A percentile compares a stretch with the other conserved stretches of the same genome.
Conservation (phyloP, 2,888 invertebrate genomes). For the Monochamus alternatus region DNA sequence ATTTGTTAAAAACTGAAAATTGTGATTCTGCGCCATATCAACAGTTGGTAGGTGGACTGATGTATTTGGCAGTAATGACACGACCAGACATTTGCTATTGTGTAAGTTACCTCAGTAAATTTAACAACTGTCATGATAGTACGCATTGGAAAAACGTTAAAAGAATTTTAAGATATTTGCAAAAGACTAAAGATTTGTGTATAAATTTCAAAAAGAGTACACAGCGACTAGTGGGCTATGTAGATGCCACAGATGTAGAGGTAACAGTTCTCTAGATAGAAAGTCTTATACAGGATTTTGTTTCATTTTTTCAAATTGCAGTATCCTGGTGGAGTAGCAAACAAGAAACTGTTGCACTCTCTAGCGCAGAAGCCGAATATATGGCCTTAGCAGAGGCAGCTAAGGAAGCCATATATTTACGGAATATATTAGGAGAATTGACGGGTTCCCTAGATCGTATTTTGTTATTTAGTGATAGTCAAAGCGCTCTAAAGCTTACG, state of each 20-base stretch:
- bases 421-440: too few species aligned
- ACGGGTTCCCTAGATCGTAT: too few species aligned
- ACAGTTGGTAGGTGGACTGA: neutral
- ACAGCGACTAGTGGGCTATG: neutral
- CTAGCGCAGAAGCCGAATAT: too few species aligned
- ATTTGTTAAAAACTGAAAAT: neutral
- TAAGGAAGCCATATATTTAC: too few species aligned
- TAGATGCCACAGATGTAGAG: neutral
- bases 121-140: neutral
- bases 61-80: neutral
- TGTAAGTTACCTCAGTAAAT: neutral
- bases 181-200: neutral
- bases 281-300: slow-evolving; percentile 8
- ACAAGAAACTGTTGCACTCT: slow-evolving; percentile 9
- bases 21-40: neutral
- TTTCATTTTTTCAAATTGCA: slow-evolving; percentile 1
- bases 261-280: neutral
- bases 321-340: neutral
- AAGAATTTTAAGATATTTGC: too few species aligned
- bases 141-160: neutral
- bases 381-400: too few species aligned
- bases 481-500: too few species aligned
- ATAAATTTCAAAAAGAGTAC: neutral
- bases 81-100: neutral
- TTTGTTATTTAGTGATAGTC: too few species aligned